phyloP scores from a whole-genome alignment of 2,888 invertebrate genomes.

The Lochmaea capreae region DNA sequence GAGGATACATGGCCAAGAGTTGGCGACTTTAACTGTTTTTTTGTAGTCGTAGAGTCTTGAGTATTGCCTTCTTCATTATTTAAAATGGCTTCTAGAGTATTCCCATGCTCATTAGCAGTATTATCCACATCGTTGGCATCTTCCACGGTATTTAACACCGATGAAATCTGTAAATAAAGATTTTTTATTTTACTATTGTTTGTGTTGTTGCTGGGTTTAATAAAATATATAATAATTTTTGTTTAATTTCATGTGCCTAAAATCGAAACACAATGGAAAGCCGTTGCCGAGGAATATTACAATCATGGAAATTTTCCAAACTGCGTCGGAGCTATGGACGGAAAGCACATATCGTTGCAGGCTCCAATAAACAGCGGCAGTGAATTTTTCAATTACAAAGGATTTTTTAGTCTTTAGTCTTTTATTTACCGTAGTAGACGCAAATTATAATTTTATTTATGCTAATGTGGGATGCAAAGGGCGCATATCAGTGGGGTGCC shows the following conservation, averaged over 20 bases:
- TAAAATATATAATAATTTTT: no score
- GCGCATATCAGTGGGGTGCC: constrained; percentile 7
- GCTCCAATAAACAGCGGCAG: no score
- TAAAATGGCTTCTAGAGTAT: no score
- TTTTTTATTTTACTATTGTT: constrained; percentile 11
- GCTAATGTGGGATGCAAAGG: constrained; percentile 13
- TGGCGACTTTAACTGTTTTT: constrained; percentile 7
- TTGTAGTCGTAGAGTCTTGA: background rate
- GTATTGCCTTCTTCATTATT: no score
- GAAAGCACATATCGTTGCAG: no score
- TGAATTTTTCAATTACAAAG: no score
- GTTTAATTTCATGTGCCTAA: no score
- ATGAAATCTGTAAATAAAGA: constrained; percentile 12
- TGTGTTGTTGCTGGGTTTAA: constrained; percentile 2
- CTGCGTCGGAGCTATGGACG: no score
- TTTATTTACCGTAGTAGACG: background rate
- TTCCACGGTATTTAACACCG: constrained; percentile 20
- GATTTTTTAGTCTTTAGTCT: background rate
- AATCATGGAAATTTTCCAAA: no score
- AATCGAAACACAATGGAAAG: no score
- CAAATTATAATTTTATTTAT: constrained; percentile 16
- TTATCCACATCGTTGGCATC: constrained; percentile 37
- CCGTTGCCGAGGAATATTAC: no score
- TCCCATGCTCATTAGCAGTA: background rate
- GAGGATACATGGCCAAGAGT: constrained; percentile 10